Base-by-base conservation (phyloP, 2,113 vertebrate species). In the Oostethus manadensis region DNA sequence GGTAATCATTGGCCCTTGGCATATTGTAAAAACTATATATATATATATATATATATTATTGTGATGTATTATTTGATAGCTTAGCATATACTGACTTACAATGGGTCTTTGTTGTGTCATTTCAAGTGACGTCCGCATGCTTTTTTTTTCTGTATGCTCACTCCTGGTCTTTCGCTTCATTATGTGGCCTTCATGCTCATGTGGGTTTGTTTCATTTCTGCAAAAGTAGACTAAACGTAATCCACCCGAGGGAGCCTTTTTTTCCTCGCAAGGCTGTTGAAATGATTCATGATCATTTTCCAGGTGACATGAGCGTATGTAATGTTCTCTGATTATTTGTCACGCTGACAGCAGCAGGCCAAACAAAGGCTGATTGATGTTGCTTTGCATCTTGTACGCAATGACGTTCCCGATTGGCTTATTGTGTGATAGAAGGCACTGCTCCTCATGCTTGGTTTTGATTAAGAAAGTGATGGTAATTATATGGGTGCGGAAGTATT, bases 401-500 rank as follows among this genome's bases (percentile, higher is more conserved):
- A 18, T 22, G 23, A n/a, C 40, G 9, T 8, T 15, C 29, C 22
- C 21, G 22, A 50, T 61, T 33, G 23, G 26, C 10, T 46, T 42
- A 48, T 20, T 11, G 5, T 44, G 23, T 40, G 23, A 3, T 29
- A 0, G 10, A 56, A 8, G 43, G 8, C 46, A 0, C 40, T 60
- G 35, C 23, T 42, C 26, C 51, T 68, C 26, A 48, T 29, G 29
- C 26, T 54, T n/a, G 14, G 21, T 47, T 76, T 65, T 51, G 9
- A 66, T 72, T 58, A 62, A 50, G 53, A 22, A 23, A 55, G 64
- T 66, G 71, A 82, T 61, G 68, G 77, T 71, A 82, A 84, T 83
- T 83, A 78, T 64, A 63, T 3, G 58, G 74, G 69, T 63, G 76
- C 46, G 83, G 83, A 83, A 82, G 80, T 51, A 59, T 49, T 51